phyloP scores from a whole-genome alignment of 1,140 invertebrate genomes.

The Drosophila cardini region DNA sequence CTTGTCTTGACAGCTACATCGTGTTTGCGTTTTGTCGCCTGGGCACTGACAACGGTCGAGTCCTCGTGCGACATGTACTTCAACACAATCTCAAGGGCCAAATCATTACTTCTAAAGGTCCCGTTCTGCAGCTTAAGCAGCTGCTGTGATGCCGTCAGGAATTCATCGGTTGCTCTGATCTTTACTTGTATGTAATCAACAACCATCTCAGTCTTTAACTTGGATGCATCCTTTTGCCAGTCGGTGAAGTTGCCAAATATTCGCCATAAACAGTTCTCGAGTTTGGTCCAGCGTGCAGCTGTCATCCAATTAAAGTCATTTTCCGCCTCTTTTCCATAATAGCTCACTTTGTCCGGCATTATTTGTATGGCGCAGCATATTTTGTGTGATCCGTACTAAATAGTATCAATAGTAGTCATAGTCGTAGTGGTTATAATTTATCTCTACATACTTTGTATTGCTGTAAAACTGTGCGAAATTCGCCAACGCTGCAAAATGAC shows the following conservation, averaged over 20 bases:
- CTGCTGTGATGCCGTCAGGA: neutral
- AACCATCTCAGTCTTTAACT: conserved; percentile 33
- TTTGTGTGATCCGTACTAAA: conserved; percentile 49
- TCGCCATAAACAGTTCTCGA: conserved; percentile 43
- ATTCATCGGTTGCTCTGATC: conserved; percentile 21
- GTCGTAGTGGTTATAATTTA: neutral
- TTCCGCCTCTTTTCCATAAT: conserved; percentile 27
- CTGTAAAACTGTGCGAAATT: conserved; percentile 51
- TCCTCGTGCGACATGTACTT: conserved; percentile 49
- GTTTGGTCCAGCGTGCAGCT: conserved; percentile 36
- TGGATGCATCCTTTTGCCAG: conserved; percentile 28
- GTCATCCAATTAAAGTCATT: conserved; percentile 69
- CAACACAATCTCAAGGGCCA: conserved; percentile 42
- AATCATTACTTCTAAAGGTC: neutral
- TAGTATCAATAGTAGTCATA: neutral
- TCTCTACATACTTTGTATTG: conserved; percentile 48
- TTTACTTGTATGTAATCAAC: conserved; percentile 56
- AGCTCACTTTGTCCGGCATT: conserved; percentile 35
- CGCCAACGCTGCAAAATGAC: conserved; percentile 41
- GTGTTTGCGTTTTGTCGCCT: conserved; percentile 23
- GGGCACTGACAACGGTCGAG: neutral
- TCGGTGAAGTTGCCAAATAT: conserved; percentile 34
- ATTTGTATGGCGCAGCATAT: conserved; percentile 55
- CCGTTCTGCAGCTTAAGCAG: conserved; percentile 21
- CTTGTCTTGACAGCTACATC: neutral